Base-by-base conservation (phyloP, 2,113 vertebrate species). In the Pycnonotus jocosus region DNA sequence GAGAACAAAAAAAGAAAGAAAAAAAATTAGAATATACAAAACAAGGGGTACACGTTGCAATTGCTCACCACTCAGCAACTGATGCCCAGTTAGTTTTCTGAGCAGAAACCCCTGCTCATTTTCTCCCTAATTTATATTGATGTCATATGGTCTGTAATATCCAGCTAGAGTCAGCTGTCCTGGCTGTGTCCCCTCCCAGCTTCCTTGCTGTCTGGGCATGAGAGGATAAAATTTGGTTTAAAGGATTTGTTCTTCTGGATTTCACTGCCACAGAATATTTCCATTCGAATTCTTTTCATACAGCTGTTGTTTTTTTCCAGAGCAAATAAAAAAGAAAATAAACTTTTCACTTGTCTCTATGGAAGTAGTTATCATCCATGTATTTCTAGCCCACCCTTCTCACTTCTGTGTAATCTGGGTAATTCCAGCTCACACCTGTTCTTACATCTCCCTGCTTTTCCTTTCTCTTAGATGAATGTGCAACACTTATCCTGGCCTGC, bases 401-500 rank as follows among this genome's bases (percentile, higher is more conserved):
- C 42, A 24, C 21, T 71, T 84, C 56, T 76, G 58, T 57, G 35
- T 47, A 45, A n/a, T 16, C 25, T 10, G 42, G 69, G n/a, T 38
- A 62, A 68, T 7, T 45, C 42, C 40, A 58, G 33, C 51, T 37
- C 13, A 3, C 40, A 12, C 45, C 45, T 72, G 88, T 94, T 87
- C 93, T 88, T 15, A 91, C 10, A 0, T 96, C 88, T 97, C 13
- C 5, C 81, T 93, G 87, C 95, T 95, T 96, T 92, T 94, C 93
- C 94, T 97, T 86, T 91, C 88, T 86, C 93, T 96, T 95, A 98
- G 98, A 98, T 95, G 98, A 97, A 94, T 98, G 98, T 6, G 98
- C 98, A 64, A 98, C 98, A 24, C 98, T 98, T 62, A 97, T 98
- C 95, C 97, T 98, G 94, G 93, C 98, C 96, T 98, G 98, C 93